Conservation (phyloP, 2,888 invertebrate genomes). For the Pemphredon lugubris region DNA sequence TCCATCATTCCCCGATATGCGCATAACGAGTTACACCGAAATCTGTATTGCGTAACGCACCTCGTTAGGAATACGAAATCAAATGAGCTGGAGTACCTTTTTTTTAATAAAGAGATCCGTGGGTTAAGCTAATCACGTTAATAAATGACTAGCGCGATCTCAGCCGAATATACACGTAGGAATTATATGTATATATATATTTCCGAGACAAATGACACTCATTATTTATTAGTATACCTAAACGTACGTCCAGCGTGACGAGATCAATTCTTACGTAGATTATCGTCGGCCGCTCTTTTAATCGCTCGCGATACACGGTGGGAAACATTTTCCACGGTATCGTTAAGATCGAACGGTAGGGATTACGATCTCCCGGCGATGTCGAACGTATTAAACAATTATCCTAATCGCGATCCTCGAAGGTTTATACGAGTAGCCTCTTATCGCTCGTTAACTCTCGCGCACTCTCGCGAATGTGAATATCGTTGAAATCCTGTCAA, state of each 20-base stretch:
- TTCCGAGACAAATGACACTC: not conserved
- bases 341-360: constrained; percentile 53
- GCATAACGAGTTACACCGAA: not conserved
- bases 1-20: constrained; percentile 42
- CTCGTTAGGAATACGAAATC: too few species aligned
- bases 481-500: constrained; percentile 40
- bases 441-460: constrained; percentile 30
- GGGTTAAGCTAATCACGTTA: not conserved
- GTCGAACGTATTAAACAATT: constrained; percentile 59
- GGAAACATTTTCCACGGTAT: constrained; percentile 39
- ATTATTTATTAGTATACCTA: not conserved
- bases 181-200: too few species aligned
- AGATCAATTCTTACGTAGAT: not conserved
- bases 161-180: not conserved
- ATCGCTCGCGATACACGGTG: not conserved
- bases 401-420: constrained; percentile 20
- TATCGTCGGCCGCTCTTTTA: not conserved
- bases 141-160: not conserved
- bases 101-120: not conserved
- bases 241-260: not conserved
- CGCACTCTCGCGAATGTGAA: constrained; percentile 12
- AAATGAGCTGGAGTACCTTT: not conserved
- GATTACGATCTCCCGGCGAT: too few species aligned
- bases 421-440: not conserved
- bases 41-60: too few species aligned